Evolutionary conservation across 2,113 vertebrate species (phyloP).

Genomic region (Jaculus jaculus): DNA sequence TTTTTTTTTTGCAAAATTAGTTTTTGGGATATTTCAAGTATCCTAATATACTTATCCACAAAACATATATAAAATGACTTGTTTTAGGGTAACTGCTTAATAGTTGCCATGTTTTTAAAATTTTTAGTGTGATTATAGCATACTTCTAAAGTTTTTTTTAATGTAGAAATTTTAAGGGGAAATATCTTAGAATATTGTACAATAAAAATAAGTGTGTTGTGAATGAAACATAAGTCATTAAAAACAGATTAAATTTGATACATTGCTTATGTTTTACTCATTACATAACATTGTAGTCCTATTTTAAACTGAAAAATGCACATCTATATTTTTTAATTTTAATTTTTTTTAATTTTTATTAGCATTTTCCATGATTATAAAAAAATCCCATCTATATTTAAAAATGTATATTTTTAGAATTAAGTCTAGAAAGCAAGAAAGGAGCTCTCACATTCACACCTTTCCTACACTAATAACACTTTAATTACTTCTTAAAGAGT

Average conservation of each 20-base stretch:
- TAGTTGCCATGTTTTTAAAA: slow-evolving; percentile 27
- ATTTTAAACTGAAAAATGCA: not conserved
- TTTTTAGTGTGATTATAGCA: not conserved
- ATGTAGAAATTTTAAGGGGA: not conserved
- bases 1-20: slow-evolving; percentile 36
- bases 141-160: not conserved
- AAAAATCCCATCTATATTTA: not conserved
- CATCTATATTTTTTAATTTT: not conserved
- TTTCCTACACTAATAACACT: not conserved
- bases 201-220: not conserved
- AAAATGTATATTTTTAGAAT: slow-evolving; percentile 29
- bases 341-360: too few species aligned
- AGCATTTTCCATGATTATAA: too few species aligned
- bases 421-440: not conserved
- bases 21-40: slow-evolving; percentile 30
- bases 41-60: not conserved
- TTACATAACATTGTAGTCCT: not conserved
- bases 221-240: slow-evolving; percentile 28
- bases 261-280: slow-evolving; percentile 38
- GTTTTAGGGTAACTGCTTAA: not conserved
- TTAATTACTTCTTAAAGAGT: not conserved
- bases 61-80: not conserved
- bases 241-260: slow-evolving; percentile 50
- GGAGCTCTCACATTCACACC: not conserved
- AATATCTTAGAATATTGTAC: slow-evolving; percentile 24